A percentile compares a stretch with the other conserved stretches of the same genome.
phyloP scores from a whole-genome alignment of 2,797 vertebrate species.

The Chelmon rostratus region DNA sequence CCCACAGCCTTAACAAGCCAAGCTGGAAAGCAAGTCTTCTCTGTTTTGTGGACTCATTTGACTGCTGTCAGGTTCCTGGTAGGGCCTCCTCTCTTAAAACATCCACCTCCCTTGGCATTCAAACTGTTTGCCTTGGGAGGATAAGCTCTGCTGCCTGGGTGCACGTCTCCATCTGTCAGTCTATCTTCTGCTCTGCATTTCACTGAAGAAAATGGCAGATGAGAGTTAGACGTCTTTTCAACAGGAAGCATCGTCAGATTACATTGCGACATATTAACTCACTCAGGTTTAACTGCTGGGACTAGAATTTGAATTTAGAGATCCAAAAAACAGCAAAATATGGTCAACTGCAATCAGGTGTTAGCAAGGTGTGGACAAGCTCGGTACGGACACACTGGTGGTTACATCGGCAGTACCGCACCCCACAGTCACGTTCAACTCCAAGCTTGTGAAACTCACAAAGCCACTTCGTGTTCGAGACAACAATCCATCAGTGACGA shows the following conservation, averaged over 20 bases:
- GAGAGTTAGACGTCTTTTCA: slow-evolving; percentile 25
- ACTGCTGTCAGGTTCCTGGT: slow-evolving; percentile 65
- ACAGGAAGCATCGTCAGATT: slow-evolving; percentile 27
- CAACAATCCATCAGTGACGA: slow-evolving; percentile 7
- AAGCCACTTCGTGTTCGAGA: background rate
- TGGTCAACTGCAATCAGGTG: background rate
- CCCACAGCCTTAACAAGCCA: slow-evolving; percentile 54
- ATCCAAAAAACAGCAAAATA: slow-evolving; percentile 8
- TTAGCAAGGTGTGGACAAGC: background rate
- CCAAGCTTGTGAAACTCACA: background rate
- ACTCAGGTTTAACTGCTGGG: background rate
- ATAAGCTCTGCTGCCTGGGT: slow-evolving; percentile 51
- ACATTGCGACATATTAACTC: background rate
- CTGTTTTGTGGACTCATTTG: slow-evolving; percentile 56
- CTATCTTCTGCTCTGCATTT: slow-evolving; percentile 36
- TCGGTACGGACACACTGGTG: background rate
- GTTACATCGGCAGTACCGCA: background rate
- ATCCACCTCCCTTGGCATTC: slow-evolving; percentile 53
- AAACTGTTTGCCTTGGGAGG: slow-evolving; percentile 55
- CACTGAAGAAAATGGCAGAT: slow-evolving; percentile 46
- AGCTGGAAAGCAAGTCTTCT: slow-evolving; percentile 41
- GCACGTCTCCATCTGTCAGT: slow-evolving; percentile 56
- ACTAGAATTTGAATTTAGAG: background rate
- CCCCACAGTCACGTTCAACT: background rate
- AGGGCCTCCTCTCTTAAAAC: slow-evolving; percentile 50